Base-by-base conservation (phyloP, 2,113 vertebrate genomes). In the Tichodroma muraria region DNA sequence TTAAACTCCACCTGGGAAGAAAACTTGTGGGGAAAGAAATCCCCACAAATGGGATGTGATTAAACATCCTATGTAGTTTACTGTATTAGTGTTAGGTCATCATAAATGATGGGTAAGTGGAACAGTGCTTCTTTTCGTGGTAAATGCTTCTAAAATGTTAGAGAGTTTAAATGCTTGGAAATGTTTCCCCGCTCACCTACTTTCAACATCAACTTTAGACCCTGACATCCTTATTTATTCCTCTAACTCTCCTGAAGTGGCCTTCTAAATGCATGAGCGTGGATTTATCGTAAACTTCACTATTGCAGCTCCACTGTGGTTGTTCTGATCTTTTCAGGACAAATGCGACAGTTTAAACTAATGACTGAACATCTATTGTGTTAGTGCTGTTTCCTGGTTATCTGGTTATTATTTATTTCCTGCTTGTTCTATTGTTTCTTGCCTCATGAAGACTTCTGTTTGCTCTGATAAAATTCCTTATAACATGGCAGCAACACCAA, bases 371-470 rank as follows among this genome's bases (percentile, higher is more conserved):
- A 63, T 17, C 70, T 54, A 64, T 83, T 81, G 72, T 94, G 80
- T 13, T 45, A 60, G 37, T 71, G 44, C 88, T 94, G 61, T 89
- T 94, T 91, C 61, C 94, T 84, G 88, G 85, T 87, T 85, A 85
- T 95, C 92, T 95, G 82, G 72, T 93, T 91, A 82, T 94, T 92
- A 93, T 93, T 94, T 92, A 93, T 94, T 91, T 84, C 88, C 66
- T 56, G 80, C 88, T 95, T 87, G 88, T 76, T 78, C 80, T 64
- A 91, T 94, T 92, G 84, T 96, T 94, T 91, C 91, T 95, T 92
- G 94, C 73, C 83, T 95, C 91, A 82, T 2, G 69, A 88, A 95
- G 91, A 93, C 90, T 86, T 78, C 95, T 92, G 60, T 89, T 85
- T 18, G 47, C 79, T 85, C 80, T 64, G 86, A 94, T 92, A 94